Base-by-base conservation (phyloP, 1,140 invertebrate species). In the Heliconius hewitsoni region DNA sequence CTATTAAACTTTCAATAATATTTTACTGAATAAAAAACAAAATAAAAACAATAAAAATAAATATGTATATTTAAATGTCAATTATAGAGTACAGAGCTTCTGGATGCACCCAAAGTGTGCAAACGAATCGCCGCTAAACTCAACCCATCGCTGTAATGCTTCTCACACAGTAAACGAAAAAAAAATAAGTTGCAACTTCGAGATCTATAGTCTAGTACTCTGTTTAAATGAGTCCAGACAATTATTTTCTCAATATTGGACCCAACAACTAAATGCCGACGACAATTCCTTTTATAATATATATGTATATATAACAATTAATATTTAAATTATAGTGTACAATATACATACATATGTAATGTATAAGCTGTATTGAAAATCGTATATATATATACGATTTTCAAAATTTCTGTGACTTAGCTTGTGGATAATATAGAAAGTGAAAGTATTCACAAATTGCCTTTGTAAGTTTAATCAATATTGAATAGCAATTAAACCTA, bases 111-210 rank as follows among this genome's bases (percentile, higher is more conserved):
- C 39, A 23, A 27, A 23, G 16, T 27, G 46, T 72, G 73, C 60
- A 73, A 39, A 23, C 37, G 39, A 42, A 71, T 60, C 52, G 73
- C 74, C 79, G 55, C 60, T 74, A 42, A 39, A 42, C 71, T 73
- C 74, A 80, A 80, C 74, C 71, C 79, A 76, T 73, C 74, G 70
- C 74, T 80, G n/a, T 70, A 74, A 74, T 42, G 66, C 37, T 77
- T 60, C 18, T 50, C 71, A 71, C 70, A 71, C 4, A 46, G 42
- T 46, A 46, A 16, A 46, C 13, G 42, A 46, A 46, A 46, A 11
- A 66, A 27, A 34, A 0, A 27, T 77, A 57, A 70, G 52, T n/a
- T 78, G 77, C 23, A 78, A 77, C 52, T 72, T 66, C 70, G 46
- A 75, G 66, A 75, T 75, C 70, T 76, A n/a, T 74, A 71, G n/a